phyloP scores from a whole-genome alignment of 1,140 invertebrate genomes.

The Conus ventricosus region DNA sequence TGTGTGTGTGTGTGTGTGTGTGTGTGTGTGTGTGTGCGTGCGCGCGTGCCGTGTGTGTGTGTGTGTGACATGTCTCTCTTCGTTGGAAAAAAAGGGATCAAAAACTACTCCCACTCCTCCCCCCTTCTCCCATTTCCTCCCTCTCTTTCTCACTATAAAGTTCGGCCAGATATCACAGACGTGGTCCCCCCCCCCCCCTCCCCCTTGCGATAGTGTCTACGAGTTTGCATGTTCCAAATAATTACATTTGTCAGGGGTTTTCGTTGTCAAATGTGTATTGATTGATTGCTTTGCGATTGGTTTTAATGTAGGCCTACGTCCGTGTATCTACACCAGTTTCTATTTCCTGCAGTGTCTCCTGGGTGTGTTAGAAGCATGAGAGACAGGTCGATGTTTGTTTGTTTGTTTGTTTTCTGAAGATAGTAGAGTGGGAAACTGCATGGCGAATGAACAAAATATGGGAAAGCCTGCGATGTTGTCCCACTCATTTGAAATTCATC shows the following conservation, averaged over 20 bases:
- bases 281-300: neutral
- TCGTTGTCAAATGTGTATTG: neutral
- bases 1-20: neutral
- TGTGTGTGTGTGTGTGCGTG: constrained; percentile 19
- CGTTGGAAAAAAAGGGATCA: too few relatives aligned
- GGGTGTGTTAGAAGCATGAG: too few relatives aligned
- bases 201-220: neutral
- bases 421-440: too few relatives aligned
- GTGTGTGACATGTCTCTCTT: neutral
- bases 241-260: neutral
- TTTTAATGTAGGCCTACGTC: neutral
- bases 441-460: too few relatives aligned
- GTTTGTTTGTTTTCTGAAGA: too few relatives aligned
- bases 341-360: neutral
- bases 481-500: too few relatives aligned
- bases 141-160: neutral
- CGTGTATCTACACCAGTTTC: neutral
- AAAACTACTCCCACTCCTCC: too few relatives aligned
- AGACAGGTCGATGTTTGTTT: too few relatives aligned
- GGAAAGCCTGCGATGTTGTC: too few relatives aligned
- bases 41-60: neutral
- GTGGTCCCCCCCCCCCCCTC: neutral
- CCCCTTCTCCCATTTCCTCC: too few relatives aligned
- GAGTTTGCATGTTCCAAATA: neutral
- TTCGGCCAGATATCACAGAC: neutral